phyloP scores from a whole-genome alignment of 2,113 vertebrate species.

The Ellobius talpinus region DNA sequence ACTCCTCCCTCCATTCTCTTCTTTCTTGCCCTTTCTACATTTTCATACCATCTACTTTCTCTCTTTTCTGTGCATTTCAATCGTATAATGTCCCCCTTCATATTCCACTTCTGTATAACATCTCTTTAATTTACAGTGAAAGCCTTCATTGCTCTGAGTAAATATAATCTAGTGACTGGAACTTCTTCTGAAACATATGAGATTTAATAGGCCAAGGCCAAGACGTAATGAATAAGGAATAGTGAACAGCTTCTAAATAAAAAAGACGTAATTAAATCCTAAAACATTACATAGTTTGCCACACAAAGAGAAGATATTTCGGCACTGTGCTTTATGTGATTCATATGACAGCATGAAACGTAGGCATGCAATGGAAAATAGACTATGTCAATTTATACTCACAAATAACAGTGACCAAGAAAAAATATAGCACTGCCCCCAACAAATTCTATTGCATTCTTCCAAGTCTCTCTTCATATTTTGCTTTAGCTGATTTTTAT shows the following conservation, averaged over 20 bases:
- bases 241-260: background rate
- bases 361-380: background rate
- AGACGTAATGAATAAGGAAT: background rate
- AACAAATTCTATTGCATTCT: background rate
- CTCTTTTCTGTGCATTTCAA: background rate
- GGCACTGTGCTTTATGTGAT: conserved; percentile 23
- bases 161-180: background rate
- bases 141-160: background rate
- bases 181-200: background rate
- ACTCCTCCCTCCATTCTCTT: background rate
- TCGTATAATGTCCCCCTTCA: background rate
- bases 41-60: background rate
- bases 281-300: conserved; percentile 26
- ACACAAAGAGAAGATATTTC: conserved; percentile 54
- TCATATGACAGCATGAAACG: background rate
- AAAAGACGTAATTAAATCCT: conserved; percentile 69
- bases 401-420: conserved; percentile 30
- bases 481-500: background rate
- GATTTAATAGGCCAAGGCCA: background rate
- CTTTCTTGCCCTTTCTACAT: background rate
- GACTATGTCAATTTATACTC: background rate
- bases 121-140: background rate
- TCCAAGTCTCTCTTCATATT: background rate
- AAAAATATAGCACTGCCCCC: background rate
- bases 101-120: background rate